Base-by-base conservation (phyloP, 2,797 vertebrate species). In the Okamejei kenojei region DNA sequence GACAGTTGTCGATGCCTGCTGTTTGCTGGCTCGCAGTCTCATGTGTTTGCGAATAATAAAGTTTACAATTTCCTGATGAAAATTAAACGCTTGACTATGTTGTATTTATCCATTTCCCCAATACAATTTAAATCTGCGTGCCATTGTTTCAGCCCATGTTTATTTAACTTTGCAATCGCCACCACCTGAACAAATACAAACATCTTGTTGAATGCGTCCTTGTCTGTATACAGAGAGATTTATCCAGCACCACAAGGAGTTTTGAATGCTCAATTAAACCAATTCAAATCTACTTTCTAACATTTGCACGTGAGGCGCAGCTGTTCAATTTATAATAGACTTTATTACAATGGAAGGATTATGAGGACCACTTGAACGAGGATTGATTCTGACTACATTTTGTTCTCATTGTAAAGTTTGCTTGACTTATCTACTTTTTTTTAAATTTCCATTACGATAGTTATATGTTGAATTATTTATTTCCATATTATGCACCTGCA, bases 151-250 rank as follows among this genome's bases (percentile, higher is more conserved):
- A 6, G 73, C 15, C 32, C 0, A 8, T 91, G 90, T 68, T n/a
- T 92, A 17, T 92, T 76, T 76, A 54, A 17, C 71, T 92, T 76
- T 91, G 65, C 32, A 58, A 13, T 38, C 63, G 65, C 35, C 32
- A 54, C 73, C 90, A 91, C 32, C 90, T 74, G 90, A 74, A 54
- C 65, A 90, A 90, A 90, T 91, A 38, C 26, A 92, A 74, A 45
- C 38, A 76, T 19, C 63, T 90, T 92, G 54, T 45, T 73, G 90
- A 91, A 54, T 58, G 68, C 23, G 15, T 76, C 11, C 7, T 5
- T 92, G 45, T 92, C 54, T 54, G 45, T n/a, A 7, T 29, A 76
- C 11, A 15, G 11, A 73, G 23, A 73, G 21, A 19, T 26, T 65
- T 88, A 17, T 65, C 13, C 84, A 7, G n/a, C 7, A n/a, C 63